Evolutionary conservation across 2,113 vertebrate genomes (phyloP), one percentile per base, ranked within the genome.

Genomic region (Marcusenius ussheri): DNA sequence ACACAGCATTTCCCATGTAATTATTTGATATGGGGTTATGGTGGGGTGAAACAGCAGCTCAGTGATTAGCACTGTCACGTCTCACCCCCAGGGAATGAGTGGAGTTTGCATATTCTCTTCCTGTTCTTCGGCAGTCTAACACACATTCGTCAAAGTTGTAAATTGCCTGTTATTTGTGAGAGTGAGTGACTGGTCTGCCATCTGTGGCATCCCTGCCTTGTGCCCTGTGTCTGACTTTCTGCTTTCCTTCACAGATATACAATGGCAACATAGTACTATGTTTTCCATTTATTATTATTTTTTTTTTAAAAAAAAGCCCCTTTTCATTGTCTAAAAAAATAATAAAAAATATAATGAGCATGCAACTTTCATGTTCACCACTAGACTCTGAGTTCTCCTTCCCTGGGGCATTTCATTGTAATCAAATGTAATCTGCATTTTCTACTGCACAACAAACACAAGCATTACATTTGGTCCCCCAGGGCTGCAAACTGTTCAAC

Each of bases 351-450:
- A 84, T 47, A n/a, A 84, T 84, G 80, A 84, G 21, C 21, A 84
- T 84, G 80, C 21, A 46, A 47, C 39, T 84, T 47, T 6, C 80
- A 46, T 84, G 45, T 84, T 84, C 80, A 42, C 80, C 80, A 84
- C 19, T 10, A 84, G 21, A 24, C 80, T 83, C 19, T 83, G 80
- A 42, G 46, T 84, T 84, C 42, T 47, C 39, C 3, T 47, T 47
- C 45, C 80, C 80, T 0, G 6, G 42, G 17, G 80, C 45, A 84
- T 84, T 21, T 84, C 80, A 47, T 17, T 84, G 80, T 84, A 84
- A 84, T 46, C 80, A 46, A 45, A 24, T 84, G 45, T 84, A 84
- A 84, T 84, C 80, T 84, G 45, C 42, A 84, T 84, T 84, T 77
- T 84, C 45, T 84, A n/a, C 35, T 84, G 46, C 80, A 47, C 42